phyloP scores from a whole-genome alignment of 2,888 invertebrate genomes.

The Margaritifera margaritifera region DNA sequence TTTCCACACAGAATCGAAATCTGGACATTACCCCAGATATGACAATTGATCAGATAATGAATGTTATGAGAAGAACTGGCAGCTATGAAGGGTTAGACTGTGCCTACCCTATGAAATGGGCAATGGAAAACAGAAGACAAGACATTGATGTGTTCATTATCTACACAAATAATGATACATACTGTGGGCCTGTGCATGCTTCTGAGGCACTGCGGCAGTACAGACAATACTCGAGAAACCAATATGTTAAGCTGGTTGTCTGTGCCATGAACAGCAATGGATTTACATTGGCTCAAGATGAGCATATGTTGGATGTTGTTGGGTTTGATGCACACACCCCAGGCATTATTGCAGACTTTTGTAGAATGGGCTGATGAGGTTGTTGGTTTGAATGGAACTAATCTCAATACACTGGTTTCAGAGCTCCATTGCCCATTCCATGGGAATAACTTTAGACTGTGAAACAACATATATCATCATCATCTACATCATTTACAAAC shows the following conservation, averaged over 20 bases:
- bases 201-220: constrained; percentile 77
- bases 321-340: constrained; percentile 72
- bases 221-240: constrained; percentile 72
- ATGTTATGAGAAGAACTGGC: constrained; percentile 15
- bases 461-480: too few relatives aligned
- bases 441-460: too few relatives aligned
- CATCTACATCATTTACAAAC: too few relatives aligned
- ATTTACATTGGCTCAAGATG: constrained; percentile 71
- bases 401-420: too few relatives aligned
- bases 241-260: constrained; percentile 51
- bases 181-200: constrained; percentile 73
- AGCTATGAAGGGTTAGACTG: constrained; percentile 46
- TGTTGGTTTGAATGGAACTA: too few relatives aligned
- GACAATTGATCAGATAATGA: constrained; percentile 33
- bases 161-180: constrained; percentile 77
- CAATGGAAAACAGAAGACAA: constrained; percentile 76
- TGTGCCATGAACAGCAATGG: constrained; percentile 61
- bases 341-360: constrained; percentile 65
- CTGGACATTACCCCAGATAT: constrained; percentile 29
- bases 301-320: constrained; percentile 70
- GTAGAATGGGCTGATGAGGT: too few relatives aligned
- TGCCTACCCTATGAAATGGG: constrained; percentile 76
- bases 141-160: constrained; percentile 83
- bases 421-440: too few relatives aligned
- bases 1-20: constrained; percentile 30